These are phyloP conservation scores for Amphipyra berbera DNA, from an alignment of 2,888 invertebrate genomes.

Conservation along the genomic window DNA sequence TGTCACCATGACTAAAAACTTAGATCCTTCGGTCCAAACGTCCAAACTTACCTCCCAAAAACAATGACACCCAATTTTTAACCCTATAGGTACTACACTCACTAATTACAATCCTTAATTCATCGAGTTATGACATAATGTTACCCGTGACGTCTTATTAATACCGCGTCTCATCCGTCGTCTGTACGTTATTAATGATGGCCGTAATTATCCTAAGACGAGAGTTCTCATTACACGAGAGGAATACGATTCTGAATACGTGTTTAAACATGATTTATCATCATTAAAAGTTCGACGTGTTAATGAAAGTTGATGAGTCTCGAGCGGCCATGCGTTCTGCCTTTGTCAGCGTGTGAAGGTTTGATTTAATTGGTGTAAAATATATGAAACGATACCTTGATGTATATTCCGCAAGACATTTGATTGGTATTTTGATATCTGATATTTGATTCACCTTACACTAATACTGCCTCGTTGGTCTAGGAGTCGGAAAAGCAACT, in stretches of 20 bases:
- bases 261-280: constrained; percentile 78
- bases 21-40: background rate
- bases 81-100: constrained; percentile 43
- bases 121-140: constrained; percentile 72
- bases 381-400: constrained; percentile 14
- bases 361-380: constrained; percentile 44
- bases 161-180: constrained; percentile 75
- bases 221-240: constrained; percentile 70
- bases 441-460: no score
- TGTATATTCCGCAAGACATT: constrained; percentile 1
- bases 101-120: constrained; percentile 62
- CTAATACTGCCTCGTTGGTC: no score
- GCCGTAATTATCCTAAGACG: constrained; percentile 79
- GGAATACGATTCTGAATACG: constrained; percentile 74
- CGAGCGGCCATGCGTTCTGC: constrained; percentile 57
- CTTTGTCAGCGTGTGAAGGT: constrained; percentile 23
- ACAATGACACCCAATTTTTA: constrained; percentile 37
- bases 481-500: no score
- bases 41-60: background rate
- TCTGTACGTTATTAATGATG: constrained; percentile 80
- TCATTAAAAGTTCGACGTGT: constrained; percentile 78
- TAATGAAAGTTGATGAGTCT: constrained; percentile 73
- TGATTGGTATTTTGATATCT: background rate
- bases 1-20: background rate
- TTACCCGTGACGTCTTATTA: constrained; percentile 75